Base-by-base conservation (phyloP, 1,140 invertebrate species). In the Nymphalis io region DNA sequence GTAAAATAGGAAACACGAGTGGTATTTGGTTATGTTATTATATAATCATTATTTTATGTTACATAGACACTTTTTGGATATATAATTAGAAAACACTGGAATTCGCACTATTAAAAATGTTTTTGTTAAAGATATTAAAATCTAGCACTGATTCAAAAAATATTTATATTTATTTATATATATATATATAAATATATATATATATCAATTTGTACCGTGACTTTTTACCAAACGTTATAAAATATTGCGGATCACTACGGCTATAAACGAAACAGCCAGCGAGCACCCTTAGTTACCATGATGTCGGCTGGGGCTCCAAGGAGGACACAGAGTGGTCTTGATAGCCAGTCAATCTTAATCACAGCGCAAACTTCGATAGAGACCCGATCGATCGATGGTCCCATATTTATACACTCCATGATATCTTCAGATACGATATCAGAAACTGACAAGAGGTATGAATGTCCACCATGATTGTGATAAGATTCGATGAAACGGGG, bases 341-440 rank as follows among this genome's bases (percentile, higher is more conserved):
- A 23, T 55, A 51, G 70, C 76, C 75, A 77, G 78, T 82, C 74
- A 76, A 82, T 78, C 65, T 78, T 69, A 80, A 88, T 85, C 85
- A 89, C 87, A 78, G 81, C 82, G 75, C 79, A 79, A 82, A 88
- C 79, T 87, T 82, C 80, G 86, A 91, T 89, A 91, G 86, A 89
- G 88, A 83, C 75, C 79, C 81, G 86, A 90, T 90, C 88, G 88
- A 91, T 91, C 82, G 87, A 91, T 90, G 85, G 84, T 78, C 87
- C 74, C 89, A 87, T 91, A 91, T 91, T 88, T 91, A 91, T 91
- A 91, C 85, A 85, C 87, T 91, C 84, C 80, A 87, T 85, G 77
- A 85, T 89, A 89, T 90, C 88, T 89, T 80, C 74, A 82, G 87
- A 91, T 90, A 90, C 72, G 81, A 85, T 91, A 91, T 89, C 89